Evolutionary conservation across 2,113 vertebrate species (phyloP).

Genomic region (Phocoena sinus): DNA sequence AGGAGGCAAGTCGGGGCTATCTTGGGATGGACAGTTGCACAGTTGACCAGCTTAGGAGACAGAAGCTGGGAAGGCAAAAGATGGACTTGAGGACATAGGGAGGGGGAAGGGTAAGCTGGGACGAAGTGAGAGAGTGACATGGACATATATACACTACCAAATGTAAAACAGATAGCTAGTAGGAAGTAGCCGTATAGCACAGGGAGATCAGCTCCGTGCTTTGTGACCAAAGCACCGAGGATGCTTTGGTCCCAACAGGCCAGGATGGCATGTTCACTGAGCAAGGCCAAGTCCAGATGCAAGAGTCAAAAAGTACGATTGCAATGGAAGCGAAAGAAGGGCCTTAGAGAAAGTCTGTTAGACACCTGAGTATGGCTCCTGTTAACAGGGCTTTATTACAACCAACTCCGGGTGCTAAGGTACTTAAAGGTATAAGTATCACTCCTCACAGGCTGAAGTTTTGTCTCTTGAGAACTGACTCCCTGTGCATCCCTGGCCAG

Average conservation of each 20-base stretch:
- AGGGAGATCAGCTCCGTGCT: too few relatives aligned
- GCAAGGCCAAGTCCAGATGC: background rate
- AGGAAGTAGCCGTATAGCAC: too few relatives aligned
- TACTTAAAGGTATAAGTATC: background rate
- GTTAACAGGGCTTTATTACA: background rate
- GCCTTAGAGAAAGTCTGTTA: background rate
- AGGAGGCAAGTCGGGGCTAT: background rate
- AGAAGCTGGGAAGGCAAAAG: background rate
- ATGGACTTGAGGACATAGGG: background rate
- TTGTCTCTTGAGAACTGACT: background rate
- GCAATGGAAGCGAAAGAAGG: background rate
- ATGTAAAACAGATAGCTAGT: too few relatives aligned
- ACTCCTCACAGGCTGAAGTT: background rate
- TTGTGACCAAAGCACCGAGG: too few relatives aligned
- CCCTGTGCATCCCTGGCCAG: background rate
- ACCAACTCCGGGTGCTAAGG: background rate
- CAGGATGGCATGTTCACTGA: background rate
- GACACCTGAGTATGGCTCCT: background rate
- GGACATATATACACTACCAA: too few relatives aligned
- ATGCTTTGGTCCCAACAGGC: too few relatives aligned
- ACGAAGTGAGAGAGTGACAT: too few relatives aligned
- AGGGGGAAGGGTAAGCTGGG: too few relatives aligned
- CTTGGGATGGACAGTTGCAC: background rate
- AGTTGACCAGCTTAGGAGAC: background rate
- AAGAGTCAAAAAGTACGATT: background rate